A percentile compares a stretch with the other conserved stretches of the same genome.
Evolutionary conservation across 2,888 invertebrate genomes (phyloP).

Genomic region (Sarcophaga subvicina): DNA sequence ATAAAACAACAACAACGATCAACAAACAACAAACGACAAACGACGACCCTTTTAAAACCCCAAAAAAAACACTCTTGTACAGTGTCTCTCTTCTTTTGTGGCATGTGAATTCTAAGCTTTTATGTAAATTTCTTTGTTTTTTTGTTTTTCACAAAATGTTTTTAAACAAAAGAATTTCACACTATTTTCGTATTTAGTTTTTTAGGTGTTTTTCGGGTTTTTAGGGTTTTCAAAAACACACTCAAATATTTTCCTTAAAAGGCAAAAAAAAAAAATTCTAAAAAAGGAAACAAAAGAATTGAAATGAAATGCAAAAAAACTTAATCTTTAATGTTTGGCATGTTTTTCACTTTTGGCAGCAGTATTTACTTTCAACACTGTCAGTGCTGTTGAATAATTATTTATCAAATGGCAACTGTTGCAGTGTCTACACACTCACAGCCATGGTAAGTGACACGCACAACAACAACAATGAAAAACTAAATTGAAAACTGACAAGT

Average conservation of each 20-base stretch:
- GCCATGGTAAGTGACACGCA: constrained; percentile 4
- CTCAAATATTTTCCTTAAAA: constrained; percentile 49
- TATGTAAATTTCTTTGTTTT: constrained; percentile 76
- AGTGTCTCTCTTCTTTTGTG: constrained; percentile 38
- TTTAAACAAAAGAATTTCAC: constrained; percentile 53
- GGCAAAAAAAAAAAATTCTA: constrained; percentile 4
- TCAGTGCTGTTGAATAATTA: constrained; percentile 25
- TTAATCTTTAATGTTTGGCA: constrained; percentile 78
- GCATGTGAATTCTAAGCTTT: constrained; percentile 75
- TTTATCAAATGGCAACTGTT: constrained; percentile 70
- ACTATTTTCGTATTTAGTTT: constrained; percentile 46
- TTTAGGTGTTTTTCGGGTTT: not conserved
- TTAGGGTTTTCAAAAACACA: constrained; percentile 19
- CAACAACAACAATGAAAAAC: constrained; percentile 13
- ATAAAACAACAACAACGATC: not conserved
- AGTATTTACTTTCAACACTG: not conserved
- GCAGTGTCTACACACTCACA: constrained; percentile 57
- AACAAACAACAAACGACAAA: not conserved
- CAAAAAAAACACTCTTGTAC: constrained; percentile 36
- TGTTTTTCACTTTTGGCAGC: constrained; percentile 60
- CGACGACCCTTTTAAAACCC: not conserved
- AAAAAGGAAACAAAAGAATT: constrained; percentile 32
- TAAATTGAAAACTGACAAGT: constrained; percentile 42
- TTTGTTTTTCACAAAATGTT: not conserved
- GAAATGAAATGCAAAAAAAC: constrained; percentile 66